phyloP scores from a whole-genome alignment of 2,888 invertebrate species.

The Callosobruchus maculatus region DNA sequence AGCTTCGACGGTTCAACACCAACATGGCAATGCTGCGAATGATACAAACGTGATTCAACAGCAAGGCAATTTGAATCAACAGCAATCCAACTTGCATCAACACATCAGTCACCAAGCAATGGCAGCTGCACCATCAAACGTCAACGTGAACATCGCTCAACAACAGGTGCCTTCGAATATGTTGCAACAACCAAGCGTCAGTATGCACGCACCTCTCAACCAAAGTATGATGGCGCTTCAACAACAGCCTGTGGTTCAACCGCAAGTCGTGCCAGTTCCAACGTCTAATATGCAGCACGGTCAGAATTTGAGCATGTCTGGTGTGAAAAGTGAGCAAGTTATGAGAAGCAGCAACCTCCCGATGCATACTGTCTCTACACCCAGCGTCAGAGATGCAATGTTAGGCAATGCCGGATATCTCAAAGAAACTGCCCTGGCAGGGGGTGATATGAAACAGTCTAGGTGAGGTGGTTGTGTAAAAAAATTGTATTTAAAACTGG shows the following conservation, averaged over 20 bases:
- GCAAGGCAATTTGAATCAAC: background rate
- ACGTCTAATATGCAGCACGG: background rate
- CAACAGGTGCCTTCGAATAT: background rate
- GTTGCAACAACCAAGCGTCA: background rate
- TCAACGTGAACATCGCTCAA: background rate
- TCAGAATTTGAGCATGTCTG: background rate
- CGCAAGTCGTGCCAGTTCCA: background rate
- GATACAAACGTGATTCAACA: background rate
- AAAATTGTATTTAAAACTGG: background rate
- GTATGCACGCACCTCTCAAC: background rate
- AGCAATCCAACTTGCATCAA: background rate
- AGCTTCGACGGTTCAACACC: background rate
- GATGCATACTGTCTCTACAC: background rate
- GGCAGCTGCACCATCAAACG: background rate
- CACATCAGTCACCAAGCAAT: background rate
- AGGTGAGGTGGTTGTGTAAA: background rate
- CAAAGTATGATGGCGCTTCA: background rate
- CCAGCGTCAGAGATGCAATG: background rate
- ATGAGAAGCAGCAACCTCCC: background rate
- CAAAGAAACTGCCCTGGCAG: background rate
- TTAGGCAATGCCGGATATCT: background rate
- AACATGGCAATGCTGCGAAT: too few species aligned
- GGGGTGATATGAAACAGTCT: background rate
- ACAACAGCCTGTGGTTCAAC: background rate
- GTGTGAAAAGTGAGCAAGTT: background rate